Conservation (phyloP, 2,888 invertebrate species). For the Uloborus plumipes region DNA sequence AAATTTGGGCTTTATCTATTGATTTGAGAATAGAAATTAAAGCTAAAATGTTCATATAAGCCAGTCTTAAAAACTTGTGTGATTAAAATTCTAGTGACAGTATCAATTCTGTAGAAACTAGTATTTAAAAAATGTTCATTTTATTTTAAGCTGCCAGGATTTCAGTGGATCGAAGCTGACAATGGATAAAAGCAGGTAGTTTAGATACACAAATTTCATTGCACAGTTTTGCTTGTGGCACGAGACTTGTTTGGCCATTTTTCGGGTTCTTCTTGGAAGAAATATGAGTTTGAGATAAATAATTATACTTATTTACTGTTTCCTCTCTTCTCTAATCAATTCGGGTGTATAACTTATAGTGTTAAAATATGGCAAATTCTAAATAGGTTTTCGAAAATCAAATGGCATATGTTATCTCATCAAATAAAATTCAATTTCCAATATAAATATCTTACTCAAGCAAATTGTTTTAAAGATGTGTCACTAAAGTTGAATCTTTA, state of each 20-base stretch:
- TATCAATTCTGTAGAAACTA: not conserved
- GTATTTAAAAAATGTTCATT: slow-evolving; percentile 33
- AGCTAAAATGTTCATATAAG: not conserved
- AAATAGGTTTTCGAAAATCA: slow-evolving; percentile 19
- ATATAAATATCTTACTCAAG: too few relatives aligned
- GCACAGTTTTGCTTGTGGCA: not conserved
- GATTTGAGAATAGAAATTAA: not conserved
- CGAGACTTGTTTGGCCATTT: not conserved
- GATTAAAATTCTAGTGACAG: too few relatives aligned
- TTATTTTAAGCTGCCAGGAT: slow-evolving; percentile 61
- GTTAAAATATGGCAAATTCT: too few relatives aligned
- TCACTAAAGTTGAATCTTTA: too few relatives aligned
- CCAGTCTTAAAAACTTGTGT: not conserved
- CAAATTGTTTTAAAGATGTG: too few relatives aligned
- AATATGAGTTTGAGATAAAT: too few relatives aligned
- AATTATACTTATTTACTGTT: not conserved
- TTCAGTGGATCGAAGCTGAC: slow-evolving; percentile 60
- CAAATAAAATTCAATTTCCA: too few relatives aligned
- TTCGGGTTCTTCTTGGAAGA: not conserved
- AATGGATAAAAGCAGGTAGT: slow-evolving; percentile 61
- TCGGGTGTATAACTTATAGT: too few relatives aligned
- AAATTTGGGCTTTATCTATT: not conserved
- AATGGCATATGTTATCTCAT: slow-evolving; percentile 40
- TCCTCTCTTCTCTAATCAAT: not conserved
- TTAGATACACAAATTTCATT: slow-evolving; percentile 37